A percentile compares a stretch with the other conserved stretches of the same genome.
Evolutionary conservation across 2,113 vertebrate species (phyloP).

Genomic region (Plecotus auritus): DNA sequence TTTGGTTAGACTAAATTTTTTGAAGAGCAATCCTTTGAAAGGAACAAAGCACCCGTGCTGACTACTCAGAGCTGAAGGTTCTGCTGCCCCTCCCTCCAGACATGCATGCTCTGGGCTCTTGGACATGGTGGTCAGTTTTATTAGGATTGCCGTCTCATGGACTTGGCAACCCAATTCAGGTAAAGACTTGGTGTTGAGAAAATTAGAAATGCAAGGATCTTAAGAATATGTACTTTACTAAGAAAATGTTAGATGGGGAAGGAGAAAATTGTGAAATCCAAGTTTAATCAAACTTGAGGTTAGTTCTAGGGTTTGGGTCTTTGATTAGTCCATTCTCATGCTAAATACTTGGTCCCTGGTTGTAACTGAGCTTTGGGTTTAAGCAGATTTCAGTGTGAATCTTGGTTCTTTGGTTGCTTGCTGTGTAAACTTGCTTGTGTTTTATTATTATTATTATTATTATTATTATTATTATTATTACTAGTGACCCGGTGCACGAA

Average conservation of each 20-base stretch:
- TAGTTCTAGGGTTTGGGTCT: neutral
- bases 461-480: neutral
- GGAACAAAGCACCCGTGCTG: neutral
- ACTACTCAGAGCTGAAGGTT: neutral
- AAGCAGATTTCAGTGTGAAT: neutral
- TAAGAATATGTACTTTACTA: neutral
- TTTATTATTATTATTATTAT: neutral
- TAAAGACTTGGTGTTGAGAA: neutral
- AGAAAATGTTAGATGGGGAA: neutral
- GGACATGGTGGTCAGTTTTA: neutral
- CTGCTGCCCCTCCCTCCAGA: fast-evolving
- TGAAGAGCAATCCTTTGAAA: neutral
- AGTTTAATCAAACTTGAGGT: neutral
- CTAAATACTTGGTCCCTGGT: neutral
- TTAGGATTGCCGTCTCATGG: neutral
- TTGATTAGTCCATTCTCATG: neutral
- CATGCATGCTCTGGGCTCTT: fast-evolving
- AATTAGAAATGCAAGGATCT: neutral
- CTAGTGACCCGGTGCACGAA: too few species aligned
- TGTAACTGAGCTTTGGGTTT: neutral
- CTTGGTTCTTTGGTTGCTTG: neutral
- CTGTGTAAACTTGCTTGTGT: neutral
- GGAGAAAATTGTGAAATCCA: neutral
- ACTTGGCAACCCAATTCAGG: neutral
- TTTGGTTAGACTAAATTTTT: neutral